These are phyloP conservation scores for Achatina immaculata DNA, from an alignment of 1,140 invertebrate species.

Conservation along the genomic window DNA sequence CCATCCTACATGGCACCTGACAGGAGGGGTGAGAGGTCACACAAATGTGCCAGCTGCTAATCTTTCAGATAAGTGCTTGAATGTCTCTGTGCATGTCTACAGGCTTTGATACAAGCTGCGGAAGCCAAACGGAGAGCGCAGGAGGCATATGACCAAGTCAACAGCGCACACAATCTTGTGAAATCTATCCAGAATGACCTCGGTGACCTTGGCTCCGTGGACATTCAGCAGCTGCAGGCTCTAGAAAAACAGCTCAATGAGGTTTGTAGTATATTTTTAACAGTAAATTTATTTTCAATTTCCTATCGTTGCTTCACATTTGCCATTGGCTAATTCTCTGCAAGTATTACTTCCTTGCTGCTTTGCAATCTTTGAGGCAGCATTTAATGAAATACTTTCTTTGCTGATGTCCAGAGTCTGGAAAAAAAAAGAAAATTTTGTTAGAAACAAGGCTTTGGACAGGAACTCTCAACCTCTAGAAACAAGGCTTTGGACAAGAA, in stretches of 20 bases:
- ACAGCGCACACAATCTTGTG: constrained; percentile 83
- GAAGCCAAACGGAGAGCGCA: constrained; percentile 86
- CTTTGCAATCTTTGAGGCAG: no score
- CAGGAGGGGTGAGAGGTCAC: no score
- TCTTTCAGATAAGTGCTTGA: no score
- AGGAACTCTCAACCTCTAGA: no score
- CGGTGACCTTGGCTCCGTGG: constrained; percentile 73
- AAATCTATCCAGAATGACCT: constrained; percentile 85
- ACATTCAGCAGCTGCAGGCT: constrained; percentile 78
- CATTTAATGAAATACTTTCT: no score
- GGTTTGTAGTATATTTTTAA: constrained; percentile 59
- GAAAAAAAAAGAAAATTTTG: no score
- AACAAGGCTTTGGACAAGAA: no score
- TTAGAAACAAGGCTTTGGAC: no score
- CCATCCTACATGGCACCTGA: no score
- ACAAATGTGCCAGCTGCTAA: no score
- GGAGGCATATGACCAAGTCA: constrained; percentile 84
- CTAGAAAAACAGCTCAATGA: constrained; percentile 81
- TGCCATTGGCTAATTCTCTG: neutral
- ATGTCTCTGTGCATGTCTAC: no score
- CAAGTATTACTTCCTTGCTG: neutral
- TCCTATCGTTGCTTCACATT: neutral
- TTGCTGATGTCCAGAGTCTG: no score
- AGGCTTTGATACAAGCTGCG: constrained; percentile 78
- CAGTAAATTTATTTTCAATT: neutral